Percentiles rank a stretch among this genome's conserved stretches.
These are phyloP conservation scores for Connochaetes taurinus DNA, from an alignment of 2,113 vertebrate genomes.

Conservation along the genomic window DNA sequence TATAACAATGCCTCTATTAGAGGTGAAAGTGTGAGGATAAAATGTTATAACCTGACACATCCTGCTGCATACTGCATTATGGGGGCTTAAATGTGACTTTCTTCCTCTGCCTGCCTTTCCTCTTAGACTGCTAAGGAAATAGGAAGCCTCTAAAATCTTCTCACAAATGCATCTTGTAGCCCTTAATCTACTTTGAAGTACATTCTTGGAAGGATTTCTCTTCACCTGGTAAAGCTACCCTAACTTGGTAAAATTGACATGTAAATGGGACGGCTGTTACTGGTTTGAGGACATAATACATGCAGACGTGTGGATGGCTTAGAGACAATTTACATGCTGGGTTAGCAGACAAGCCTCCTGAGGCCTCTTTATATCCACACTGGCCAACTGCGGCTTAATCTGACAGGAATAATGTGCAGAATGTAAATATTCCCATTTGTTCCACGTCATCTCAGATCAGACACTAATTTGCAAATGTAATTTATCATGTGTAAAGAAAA, in stretches of 20 bases:
- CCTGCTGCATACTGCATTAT: not conserved
- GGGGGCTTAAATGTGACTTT: not conserved
- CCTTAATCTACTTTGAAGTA: not conserved
- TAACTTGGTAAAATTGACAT: slow-evolving; percentile 19
- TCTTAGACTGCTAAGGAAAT: not conserved
- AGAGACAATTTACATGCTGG: slow-evolving; percentile 45
- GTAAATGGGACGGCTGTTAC: not conserved
- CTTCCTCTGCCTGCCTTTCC: not conserved
- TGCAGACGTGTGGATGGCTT: slow-evolving; percentile 40
- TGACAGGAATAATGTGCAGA: slow-evolving; percentile 72
- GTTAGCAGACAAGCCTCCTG: slow-evolving; percentile 45
- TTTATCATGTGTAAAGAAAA: slow-evolving; percentile 67
- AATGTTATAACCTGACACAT: not conserved
- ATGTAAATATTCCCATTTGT: slow-evolving; percentile 77
- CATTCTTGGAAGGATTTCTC: slow-evolving; percentile 11
- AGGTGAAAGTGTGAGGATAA: not conserved
- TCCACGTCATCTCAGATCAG: slow-evolving; percentile 74
- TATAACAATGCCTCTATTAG: not conserved
- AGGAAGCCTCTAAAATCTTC: not conserved
- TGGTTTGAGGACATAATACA: slow-evolving; percentile 34
- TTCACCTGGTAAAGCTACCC: slow-evolving; percentile 22
- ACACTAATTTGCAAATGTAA: slow-evolving; percentile 68
- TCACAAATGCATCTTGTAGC: not conserved
- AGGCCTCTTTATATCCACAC: slow-evolving; percentile 63
- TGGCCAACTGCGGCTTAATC: slow-evolving; percentile 61